Percentiles rank a stretch among this genome's conserved stretches.
Conservation (phyloP, 2,113 vertebrate species). For the Acinonyx jubatus region DNA sequence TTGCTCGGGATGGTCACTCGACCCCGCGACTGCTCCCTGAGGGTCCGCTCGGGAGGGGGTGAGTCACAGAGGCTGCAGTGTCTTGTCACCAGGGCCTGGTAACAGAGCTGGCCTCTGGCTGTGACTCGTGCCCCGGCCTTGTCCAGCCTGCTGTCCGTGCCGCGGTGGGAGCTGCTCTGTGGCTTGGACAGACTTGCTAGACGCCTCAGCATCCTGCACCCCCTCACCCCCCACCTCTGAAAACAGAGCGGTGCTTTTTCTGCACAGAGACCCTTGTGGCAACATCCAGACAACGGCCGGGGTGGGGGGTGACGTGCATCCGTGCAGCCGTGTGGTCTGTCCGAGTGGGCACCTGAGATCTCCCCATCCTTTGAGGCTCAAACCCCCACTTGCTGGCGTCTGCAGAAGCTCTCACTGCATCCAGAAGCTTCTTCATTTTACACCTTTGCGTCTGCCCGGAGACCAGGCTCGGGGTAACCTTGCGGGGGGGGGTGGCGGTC, state of each 20-base stretch:
- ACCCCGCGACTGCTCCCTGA: accelerated
- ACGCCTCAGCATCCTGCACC: accelerated
- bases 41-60: neutral
- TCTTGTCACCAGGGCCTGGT: accelerated
- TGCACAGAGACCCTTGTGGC: neutral
- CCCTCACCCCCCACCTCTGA: accelerated
- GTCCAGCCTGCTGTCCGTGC: neutral
- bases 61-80: accelerated
- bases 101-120: accelerated
- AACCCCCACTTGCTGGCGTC: accelerated
- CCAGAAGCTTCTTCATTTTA: neutral
- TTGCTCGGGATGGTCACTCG: accelerated
- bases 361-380: neutral
- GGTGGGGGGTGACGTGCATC: accelerated
- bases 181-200: accelerated
- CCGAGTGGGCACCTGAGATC: accelerated
- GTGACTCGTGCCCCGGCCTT: neutral
- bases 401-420: accelerated
- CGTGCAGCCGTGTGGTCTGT: accelerated
- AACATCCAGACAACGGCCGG: accelerated
- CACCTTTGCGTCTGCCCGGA: accelerated
- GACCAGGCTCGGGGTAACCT: neutral
- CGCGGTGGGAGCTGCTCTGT: accelerated
- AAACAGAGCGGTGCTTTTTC: neutral
- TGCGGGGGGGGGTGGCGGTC: neutral